Base-by-base conservation (phyloP, 2,113 vertebrate genomes). In the Tychaedon coryphoeus region DNA sequence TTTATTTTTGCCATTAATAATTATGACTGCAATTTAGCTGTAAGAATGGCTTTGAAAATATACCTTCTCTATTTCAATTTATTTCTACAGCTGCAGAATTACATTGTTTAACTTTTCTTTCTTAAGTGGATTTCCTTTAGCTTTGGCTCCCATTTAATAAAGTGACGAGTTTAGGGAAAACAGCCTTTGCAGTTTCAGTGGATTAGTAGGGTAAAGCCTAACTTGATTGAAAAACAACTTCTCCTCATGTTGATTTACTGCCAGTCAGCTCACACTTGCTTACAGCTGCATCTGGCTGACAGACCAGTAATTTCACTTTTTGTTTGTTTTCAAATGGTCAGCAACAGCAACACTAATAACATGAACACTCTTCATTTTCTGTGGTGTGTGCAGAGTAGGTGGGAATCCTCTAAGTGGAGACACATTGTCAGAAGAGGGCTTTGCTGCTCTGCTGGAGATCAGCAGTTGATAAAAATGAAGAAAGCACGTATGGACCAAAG, bases 171-270 rank as follows among this genome's bases (percentile, higher is more conserved):
- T 97, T 77, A 95, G 84, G 92, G 88, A 96, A 96, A 95, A 96
- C 86, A 92, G 93, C 90, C 67, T 80, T 74, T 86, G 78, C 89
- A 60, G 79, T 79, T 95, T 87, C 90, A 86, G 72, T 72, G 97
- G 97, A 98, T 98, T 98, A 98, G 95, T 13, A 40, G 2, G 2
- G 94, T 73, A 98, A 98, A 98, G 97, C 93, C 97, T 36, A 77
- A 97, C 69, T 98, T 98, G 97, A 98, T 98, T 98, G 97, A 97
- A 98, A 98, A 98, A 97, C 96, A 97, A 96, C 96, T 97, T 97
- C 38, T 25, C 86, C 90, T 62, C 84, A 61, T 57, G 91, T 85
- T 77, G 75, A 69, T 91, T 91, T 94, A 94, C 88, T 97, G 95
- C 92, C 92, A 90, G 48, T 45, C 71, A 18, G n/a, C 94, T 95